Conservation (phyloP, 2,797 vertebrate genomes). For the Girardinus metallicus region DNA sequence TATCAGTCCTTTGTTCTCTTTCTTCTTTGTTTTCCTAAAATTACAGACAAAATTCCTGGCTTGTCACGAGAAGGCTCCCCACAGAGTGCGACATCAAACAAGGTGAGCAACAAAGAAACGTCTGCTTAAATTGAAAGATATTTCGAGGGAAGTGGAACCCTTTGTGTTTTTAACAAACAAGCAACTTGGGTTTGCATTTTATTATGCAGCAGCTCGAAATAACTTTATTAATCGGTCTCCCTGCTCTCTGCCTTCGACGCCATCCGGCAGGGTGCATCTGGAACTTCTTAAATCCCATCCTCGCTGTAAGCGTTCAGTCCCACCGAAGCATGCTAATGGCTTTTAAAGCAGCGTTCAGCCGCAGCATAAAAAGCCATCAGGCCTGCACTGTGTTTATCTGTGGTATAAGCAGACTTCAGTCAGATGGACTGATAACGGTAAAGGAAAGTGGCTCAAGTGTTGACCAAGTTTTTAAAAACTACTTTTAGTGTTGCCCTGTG, state of each 20-base stretch:
- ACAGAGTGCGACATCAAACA: constrained; percentile 86
- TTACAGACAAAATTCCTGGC: constrained; percentile 86
- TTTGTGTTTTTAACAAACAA: background rate
- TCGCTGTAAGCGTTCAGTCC: constrained; percentile 64
- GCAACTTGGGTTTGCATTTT: background rate
- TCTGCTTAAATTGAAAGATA: background rate
- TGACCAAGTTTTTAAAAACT: constrained; percentile 16
- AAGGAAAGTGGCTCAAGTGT: constrained; percentile 45
- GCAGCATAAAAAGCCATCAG: constrained; percentile 62
- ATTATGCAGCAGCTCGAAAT: background rate
- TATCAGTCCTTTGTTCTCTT: constrained; percentile 1
- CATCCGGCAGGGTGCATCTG: constrained; percentile 65
- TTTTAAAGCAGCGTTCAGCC: constrained; percentile 75
- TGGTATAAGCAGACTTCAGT: constrained; percentile 71
- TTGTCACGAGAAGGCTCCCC: constrained; percentile 92
- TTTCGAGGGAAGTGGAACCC: background rate
- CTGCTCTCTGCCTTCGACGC: constrained; percentile 29
- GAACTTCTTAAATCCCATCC: constrained; percentile 70
- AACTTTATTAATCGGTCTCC: constrained; percentile 26
- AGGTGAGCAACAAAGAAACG: constrained; percentile 79
- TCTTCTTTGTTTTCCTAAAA: constrained; percentile 2
- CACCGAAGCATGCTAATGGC: constrained; percentile 74
- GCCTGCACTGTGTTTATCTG: constrained; percentile 73
- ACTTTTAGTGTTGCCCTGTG: constrained; percentile 16
- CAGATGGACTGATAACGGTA: constrained; percentile 45